Evolutionary conservation across 1,140 invertebrate species (phyloP).

Genomic region (Ooceraea biroi): DNA sequence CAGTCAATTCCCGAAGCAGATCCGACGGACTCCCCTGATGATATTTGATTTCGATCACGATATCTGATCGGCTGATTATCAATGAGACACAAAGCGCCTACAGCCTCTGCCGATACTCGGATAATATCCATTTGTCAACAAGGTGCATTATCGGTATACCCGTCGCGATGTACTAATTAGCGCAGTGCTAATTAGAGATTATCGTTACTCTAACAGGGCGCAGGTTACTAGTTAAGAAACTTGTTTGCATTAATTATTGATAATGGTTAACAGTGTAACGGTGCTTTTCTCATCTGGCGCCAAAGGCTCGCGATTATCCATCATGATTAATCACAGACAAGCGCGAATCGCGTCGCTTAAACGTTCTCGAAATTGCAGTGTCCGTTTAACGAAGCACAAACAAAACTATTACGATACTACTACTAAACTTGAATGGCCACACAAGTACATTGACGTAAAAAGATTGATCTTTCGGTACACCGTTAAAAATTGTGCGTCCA

Average conservation of each 20-base stretch:
- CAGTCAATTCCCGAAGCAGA: not conserved
- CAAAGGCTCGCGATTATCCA: not conserved
- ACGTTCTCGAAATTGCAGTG: not conserved
- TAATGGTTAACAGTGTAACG: not conserved
- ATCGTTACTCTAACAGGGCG: slow-evolving; percentile 6
- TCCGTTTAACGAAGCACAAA: not conserved
- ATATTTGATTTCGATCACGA: slow-evolving; percentile 27
- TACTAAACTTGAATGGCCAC: no score
- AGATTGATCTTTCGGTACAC: no score
- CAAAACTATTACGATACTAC: not conserved
- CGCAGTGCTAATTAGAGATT: slow-evolving; percentile 61
- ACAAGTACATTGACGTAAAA: no score
- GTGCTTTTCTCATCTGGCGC: not conserved
- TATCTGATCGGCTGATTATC: not conserved
- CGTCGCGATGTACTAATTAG: slow-evolving; percentile 60
- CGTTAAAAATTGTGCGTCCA: no score
- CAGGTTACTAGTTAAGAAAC: slow-evolving; percentile 63
- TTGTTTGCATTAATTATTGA: slow-evolving; percentile 64
- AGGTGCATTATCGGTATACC: slow-evolving; percentile 36
- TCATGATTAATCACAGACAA: slow-evolving; percentile 1
- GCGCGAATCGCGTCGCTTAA: not conserved
- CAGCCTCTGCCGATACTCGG: not conserved
- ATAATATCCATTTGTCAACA: slow-evolving; percentile 46
- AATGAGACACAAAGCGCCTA: not conserved
- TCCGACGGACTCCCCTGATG: not conserved